Evolutionary conservation across 2,888 invertebrate genomes (phyloP).

Genomic region (Macroteleia sp.): DNA sequence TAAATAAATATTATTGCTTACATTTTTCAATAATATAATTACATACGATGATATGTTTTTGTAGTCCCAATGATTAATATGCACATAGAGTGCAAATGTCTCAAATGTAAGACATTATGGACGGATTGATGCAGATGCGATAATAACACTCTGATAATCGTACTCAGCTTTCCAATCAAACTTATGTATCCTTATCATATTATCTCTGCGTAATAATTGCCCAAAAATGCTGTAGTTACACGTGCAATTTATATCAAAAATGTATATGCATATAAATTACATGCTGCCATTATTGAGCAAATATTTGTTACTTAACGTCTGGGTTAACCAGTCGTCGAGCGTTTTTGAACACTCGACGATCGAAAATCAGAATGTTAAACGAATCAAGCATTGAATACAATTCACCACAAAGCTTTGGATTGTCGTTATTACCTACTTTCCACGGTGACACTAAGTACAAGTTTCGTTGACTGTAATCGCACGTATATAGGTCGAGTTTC

Average conservation of each 20-base stretch:
- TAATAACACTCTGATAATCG: slow-evolving; percentile 76
- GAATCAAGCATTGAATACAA: slow-evolving; percentile 77
- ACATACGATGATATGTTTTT: slow-evolving; percentile 84
- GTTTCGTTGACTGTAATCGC: slow-evolving; percentile 42
- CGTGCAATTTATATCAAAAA: slow-evolving; percentile 18
- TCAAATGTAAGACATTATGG: slow-evolving; percentile 75
- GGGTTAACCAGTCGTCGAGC: neutral
- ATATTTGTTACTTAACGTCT: slow-evolving; percentile 10
- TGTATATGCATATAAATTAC: slow-evolving; percentile 18
- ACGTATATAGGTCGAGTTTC: slow-evolving; percentile 15
- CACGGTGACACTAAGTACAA: slow-evolving; percentile 59
- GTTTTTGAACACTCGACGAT: slow-evolving; percentile 8
- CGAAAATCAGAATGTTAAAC: slow-evolving; percentile 76
- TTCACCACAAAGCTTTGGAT: slow-evolving; percentile 83
- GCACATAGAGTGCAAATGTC: slow-evolving; percentile 82
- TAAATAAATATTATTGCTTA: slow-evolving; percentile 84
- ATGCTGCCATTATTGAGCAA: slow-evolving; percentile 31
- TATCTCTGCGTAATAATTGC: slow-evolving; percentile 20
- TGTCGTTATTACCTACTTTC: slow-evolving; percentile 78
- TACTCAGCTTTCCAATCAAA: slow-evolving; percentile 31
- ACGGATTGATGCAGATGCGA: slow-evolving; percentile 79
- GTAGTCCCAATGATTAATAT: slow-evolving; percentile 84
- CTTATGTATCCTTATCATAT: slow-evolving; percentile 5
- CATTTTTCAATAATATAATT: slow-evolving; percentile 75
- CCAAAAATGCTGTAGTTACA: slow-evolving; percentile 20